A percentile compares a stretch with the other conserved stretches of the same genome.
Evolutionary conservation across 92 coral and sea anemone genomes (phyloP).

Genomic region (Isaurus tuberculatus): DNA sequence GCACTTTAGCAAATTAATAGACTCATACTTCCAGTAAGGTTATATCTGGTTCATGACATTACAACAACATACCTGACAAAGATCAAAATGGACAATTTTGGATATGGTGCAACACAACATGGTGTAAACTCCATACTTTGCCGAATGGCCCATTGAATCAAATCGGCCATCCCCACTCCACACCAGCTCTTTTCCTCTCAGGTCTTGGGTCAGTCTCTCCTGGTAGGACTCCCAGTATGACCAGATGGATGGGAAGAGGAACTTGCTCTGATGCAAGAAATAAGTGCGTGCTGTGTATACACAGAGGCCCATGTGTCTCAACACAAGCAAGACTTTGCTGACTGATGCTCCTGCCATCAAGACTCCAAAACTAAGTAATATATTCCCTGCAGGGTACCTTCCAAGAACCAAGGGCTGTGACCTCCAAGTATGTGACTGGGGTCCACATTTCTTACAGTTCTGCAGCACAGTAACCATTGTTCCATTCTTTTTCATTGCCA

Average conservation of each 20-base stretch:
- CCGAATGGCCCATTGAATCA: neutral
- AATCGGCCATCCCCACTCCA: neutral
- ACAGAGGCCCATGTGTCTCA: conserved; percentile 6
- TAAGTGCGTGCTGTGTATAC: conserved; percentile 6
- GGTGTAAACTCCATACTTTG: neutral
- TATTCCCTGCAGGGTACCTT: conserved; percentile 25
- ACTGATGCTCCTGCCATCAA: conserved; percentile 19
- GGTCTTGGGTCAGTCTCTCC: neutral
- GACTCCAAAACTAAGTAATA: conserved; percentile 18
- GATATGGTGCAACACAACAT: conserved; percentile 8
- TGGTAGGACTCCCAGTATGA: conserved; percentile 31
- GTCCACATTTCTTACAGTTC: conserved; percentile 40
- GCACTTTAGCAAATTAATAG: neutral
- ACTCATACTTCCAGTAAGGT: neutral
- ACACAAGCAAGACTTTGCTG: neutral
- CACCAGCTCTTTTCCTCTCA: neutral
- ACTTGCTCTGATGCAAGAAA: conserved; percentile 27
- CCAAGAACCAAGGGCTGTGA: conserved; percentile 4
- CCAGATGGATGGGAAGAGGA: conserved; percentile 25
- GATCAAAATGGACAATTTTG: conserved; percentile 6
- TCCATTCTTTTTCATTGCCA: conserved; percentile 30
- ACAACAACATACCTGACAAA: conserved; percentile 8
- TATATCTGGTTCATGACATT: conserved; percentile 9
- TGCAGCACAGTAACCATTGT: conserved; percentile 57
- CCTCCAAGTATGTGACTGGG: neutral